These are phyloP conservation scores for Montipora foliosa DNA, from an alignment of 64 coral and sea anemone genomes.

Conservation along the genomic window DNA sequence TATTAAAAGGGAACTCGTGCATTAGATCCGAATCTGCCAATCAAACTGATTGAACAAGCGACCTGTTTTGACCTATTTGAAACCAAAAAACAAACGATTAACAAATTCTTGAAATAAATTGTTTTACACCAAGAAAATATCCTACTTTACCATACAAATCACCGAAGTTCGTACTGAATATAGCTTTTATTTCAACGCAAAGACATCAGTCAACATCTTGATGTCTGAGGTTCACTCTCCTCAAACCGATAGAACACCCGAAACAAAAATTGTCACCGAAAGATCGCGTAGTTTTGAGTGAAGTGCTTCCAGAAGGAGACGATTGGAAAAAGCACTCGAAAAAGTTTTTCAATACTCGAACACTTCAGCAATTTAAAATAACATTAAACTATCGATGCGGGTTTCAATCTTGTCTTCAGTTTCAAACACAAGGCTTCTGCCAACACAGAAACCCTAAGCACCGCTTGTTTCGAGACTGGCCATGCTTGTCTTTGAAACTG, in stretches of 20 bases:
- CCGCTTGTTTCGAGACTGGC: not conserved
- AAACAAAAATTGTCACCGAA: not conserved
- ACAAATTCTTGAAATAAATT: not conserved
- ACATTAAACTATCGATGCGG: not conserved
- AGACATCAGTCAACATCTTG: not conserved
- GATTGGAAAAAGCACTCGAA: not conserved
- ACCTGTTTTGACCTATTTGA: not conserved
- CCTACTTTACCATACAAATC: not conserved
- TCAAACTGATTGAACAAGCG: not conserved
- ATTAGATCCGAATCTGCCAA: not conserved
- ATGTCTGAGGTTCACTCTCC: not conserved
- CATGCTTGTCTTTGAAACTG: not conserved
- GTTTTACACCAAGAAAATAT: not conserved
- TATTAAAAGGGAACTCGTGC: conserved; percentile 14
- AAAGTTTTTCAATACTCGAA: not conserved
- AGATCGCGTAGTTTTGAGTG: not conserved
- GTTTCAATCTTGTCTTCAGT: not conserved
- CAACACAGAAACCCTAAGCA: not conserved
- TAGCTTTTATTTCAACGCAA: not conserved
- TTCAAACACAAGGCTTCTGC: not conserved
- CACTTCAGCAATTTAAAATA: not conserved
- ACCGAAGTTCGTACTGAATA: not conserved
- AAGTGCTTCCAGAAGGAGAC: not conserved
- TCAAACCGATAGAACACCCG: not conserved
- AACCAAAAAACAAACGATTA: not conserved